Evolutionary conservation across 2,797 vertebrate species (phyloP).

Genomic region (Prionace glauca): DNA sequence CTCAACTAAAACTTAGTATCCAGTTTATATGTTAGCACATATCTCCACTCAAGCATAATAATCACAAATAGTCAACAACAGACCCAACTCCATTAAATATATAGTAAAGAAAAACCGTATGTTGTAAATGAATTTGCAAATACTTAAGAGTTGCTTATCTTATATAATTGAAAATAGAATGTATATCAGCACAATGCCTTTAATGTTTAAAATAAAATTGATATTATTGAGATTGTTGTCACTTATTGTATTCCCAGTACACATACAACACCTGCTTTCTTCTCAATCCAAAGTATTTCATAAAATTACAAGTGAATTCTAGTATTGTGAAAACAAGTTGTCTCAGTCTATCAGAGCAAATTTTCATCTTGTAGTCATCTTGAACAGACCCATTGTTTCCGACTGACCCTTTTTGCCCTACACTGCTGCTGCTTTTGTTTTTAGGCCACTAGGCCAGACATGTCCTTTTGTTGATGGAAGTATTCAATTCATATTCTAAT

Average conservation of each 20-base stretch:
- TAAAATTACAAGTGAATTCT: constrained; percentile 36
- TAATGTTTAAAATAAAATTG: constrained; percentile 35
- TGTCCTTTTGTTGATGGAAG: constrained; percentile 45
- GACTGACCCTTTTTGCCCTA: constrained; percentile 49
- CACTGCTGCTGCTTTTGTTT: constrained; percentile 49
- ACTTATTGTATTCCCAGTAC: background rate
- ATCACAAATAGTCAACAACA: background rate
- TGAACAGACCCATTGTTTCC: constrained; percentile 46
- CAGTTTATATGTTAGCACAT: background rate
- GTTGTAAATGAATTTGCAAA: constrained; percentile 38
- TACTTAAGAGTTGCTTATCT: constrained; percentile 32
- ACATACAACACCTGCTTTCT: constrained; percentile 27
- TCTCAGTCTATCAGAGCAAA: constrained; percentile 68
- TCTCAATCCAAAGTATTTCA: constrained; percentile 25
- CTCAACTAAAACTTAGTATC: background rate
- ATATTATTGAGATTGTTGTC: constrained; percentile 35
- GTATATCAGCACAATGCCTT: constrained; percentile 34
- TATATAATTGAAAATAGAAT: constrained; percentile 34
- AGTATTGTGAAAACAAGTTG: constrained; percentile 53
- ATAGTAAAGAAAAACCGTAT: background rate
- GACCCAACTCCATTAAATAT: constrained; percentile 10
- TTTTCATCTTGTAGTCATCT: constrained; percentile 58
- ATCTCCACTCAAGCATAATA: background rate
- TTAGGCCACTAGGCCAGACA: constrained; percentile 65
- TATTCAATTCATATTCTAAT: constrained; percentile 48